A percentile compares a stretch with the other conserved stretches of the same genome.
Evolutionary conservation across 2,888 invertebrate genomes (phyloP).

Genomic region (Cantharis nigra): DNA sequence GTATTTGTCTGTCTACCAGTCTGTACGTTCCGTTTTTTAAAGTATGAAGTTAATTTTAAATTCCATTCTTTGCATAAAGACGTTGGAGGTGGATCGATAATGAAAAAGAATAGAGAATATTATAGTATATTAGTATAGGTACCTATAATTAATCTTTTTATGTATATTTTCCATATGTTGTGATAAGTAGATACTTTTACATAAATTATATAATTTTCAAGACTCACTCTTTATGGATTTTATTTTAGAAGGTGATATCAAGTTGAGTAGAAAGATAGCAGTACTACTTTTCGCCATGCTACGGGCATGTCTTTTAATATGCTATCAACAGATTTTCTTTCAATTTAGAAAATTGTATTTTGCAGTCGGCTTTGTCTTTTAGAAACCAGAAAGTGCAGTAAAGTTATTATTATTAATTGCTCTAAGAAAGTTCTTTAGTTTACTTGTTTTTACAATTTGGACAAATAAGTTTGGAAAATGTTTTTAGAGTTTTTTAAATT

Average conservation of each 20-base stretch:
- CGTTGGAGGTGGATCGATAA: neutral
- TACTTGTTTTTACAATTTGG: neutral
- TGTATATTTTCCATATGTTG: neutral
- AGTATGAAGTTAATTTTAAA: neutral
- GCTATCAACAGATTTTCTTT: neutral
- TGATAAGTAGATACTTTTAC: too few relatives aligned
- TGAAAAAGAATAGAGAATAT: neutral
- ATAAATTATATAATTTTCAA: neutral
- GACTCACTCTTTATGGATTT: neutral
- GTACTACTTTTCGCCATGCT: neutral
- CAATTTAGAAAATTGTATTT: constrained; percentile 1
- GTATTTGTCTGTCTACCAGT: too few relatives aligned
- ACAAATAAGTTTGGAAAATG: constrained; percentile 10
- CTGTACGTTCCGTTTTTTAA: neutral
- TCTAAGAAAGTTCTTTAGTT: neutral
- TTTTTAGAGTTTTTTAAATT: constrained; percentile 14
- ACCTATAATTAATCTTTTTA: neutral
- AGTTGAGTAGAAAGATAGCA: neutral
- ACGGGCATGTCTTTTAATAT: neutral
- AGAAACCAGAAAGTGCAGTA: neutral
- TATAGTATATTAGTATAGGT: too few relatives aligned
- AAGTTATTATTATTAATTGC: neutral
- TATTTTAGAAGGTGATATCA: neutral
- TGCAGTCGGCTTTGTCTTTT: neutral
- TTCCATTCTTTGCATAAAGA: neutral